phyloP scores from a whole-genome alignment of 2,888 invertebrate genomes.

The Crematogaster levior region DNA sequence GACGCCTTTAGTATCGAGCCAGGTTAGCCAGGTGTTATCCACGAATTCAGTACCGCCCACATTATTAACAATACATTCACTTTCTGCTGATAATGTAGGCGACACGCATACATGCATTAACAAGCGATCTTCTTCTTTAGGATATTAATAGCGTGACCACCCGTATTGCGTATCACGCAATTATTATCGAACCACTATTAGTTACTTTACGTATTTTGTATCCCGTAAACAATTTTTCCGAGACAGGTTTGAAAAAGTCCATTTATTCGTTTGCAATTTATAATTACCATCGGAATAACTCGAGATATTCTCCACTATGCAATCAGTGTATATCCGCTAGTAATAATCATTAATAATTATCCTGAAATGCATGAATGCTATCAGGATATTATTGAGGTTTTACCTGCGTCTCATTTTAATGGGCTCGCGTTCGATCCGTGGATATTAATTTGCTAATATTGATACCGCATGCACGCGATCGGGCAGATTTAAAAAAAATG shows the following conservation, averaged over 20 bases:
- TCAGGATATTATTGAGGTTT: not conserved
- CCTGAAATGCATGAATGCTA: not conserved
- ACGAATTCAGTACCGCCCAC: slow-evolving; percentile 27
- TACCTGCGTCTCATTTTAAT: not conserved
- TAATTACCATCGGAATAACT: not conserved
- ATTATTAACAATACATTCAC: slow-evolving; percentile 44
- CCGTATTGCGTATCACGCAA: not conserved
- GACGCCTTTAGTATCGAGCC: slow-evolving; percentile 45
- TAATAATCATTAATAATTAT: slow-evolving; percentile 1
- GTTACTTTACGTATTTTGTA: not conserved
- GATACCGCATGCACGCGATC: not conserved
- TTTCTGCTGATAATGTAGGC: not conserved
- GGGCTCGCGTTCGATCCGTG: not conserved
- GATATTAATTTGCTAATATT: slow-evolving; percentile 13
- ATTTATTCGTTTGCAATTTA: not conserved
- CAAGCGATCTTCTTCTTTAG: slow-evolving; percentile 23
- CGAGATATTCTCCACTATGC: not conserved
- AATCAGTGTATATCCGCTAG: not conserved
- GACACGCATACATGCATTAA: not conserved
- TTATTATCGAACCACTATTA: not conserved
- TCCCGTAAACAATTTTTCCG: not conserved
- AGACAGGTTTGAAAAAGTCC: not conserved
- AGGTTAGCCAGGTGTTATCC: slow-evolving; percentile 46
- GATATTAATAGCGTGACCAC: slow-evolving; percentile 26
- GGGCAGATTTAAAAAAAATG: not conserved